Evolutionary conservation across 2,797 vertebrate species (phyloP).

Genomic region (Falco novaeseelandiae): DNA sequence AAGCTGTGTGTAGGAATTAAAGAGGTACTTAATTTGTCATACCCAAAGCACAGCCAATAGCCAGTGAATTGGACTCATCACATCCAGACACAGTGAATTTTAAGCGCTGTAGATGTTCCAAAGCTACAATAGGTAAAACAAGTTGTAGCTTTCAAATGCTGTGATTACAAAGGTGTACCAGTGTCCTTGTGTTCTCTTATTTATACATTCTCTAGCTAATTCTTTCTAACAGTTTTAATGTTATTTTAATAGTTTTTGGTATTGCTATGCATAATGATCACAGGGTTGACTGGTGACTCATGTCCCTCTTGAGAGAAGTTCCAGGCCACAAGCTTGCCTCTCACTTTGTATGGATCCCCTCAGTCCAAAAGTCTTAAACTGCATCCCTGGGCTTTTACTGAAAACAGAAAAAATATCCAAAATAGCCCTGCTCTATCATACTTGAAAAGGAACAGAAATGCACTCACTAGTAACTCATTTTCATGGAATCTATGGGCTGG

Average conservation of each 20-base stretch:
- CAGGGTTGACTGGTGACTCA: not conserved
- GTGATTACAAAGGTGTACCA: not conserved
- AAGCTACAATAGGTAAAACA: not conserved
- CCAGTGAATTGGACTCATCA: not conserved
- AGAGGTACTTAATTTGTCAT: not conserved
- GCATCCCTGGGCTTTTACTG: not conserved
- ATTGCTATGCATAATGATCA: not conserved
- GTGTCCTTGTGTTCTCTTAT: not conserved
- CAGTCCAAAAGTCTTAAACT: not conserved
- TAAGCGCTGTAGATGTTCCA: not conserved
- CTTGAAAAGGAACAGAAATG: not conserved
- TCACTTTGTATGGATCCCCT: not conserved
- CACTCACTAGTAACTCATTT: not conserved
- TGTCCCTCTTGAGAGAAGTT: not conserved
- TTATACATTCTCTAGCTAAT: not conserved
- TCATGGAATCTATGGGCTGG: not conserved
- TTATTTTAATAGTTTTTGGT: not conserved
- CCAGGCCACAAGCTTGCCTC: accelerated
- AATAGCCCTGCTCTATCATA: not conserved
- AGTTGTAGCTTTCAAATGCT: not conserved
- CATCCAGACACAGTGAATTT: not conserved
- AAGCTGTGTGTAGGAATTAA: not conserved
- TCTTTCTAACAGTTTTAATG: not conserved
- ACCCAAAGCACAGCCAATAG: not conserved
- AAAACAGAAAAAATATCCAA: not conserved